phyloP scores from a whole-genome alignment of 1,140 invertebrate species.

The Brachystomella parvula region DNA sequence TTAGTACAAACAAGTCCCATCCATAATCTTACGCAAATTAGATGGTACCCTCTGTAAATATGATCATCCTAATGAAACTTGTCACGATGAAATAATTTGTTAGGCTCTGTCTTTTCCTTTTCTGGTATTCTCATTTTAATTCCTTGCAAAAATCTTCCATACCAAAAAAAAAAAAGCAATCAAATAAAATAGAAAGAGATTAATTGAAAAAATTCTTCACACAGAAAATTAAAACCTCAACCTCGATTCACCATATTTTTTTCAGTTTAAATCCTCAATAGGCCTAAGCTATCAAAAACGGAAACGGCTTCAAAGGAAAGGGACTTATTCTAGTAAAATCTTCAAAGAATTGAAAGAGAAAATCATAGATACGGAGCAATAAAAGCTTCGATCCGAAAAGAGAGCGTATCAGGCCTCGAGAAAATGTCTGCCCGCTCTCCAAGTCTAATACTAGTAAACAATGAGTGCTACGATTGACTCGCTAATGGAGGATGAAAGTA shows the following conservation, averaged over 20 bases:
- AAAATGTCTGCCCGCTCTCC: neutral
- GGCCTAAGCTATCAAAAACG: no score
- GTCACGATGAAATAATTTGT: neutral
- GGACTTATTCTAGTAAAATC: no score
- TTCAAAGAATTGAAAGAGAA: no score
- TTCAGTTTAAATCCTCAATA: no score
- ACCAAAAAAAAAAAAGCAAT: no score
- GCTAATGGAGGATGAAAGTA: no score
- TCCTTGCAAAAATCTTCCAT: no score
- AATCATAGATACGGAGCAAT: no score
- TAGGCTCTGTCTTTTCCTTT: neutral
- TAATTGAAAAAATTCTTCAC: neutral
- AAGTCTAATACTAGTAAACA: neutral
- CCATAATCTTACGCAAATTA: neutral
- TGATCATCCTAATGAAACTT: neutral
- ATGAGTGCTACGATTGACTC: neutral
- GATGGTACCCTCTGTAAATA: neutral
- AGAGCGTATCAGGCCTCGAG: neutral
- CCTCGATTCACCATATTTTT: no score
- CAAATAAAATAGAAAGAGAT: neutral
- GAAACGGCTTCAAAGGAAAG: no score
- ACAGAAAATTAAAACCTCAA: neutral
- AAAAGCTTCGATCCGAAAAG: neutral
- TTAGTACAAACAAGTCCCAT: neutral
- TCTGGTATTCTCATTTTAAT: neutral